phyloP scores from a whole-genome alignment of 2,113 vertebrate species.

The Hemicordylus capensis region DNA sequence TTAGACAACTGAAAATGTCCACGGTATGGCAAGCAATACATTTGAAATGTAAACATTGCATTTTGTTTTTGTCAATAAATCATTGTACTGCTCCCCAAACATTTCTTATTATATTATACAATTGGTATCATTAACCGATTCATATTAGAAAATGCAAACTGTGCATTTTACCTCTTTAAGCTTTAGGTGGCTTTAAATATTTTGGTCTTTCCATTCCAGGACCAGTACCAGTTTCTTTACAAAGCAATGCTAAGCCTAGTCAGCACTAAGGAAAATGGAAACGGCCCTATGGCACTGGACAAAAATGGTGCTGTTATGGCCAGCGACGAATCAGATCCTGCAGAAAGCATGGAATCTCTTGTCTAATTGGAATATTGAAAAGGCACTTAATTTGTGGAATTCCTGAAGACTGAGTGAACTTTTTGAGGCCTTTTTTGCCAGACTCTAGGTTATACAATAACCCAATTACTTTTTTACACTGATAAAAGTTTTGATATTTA shows the following conservation, averaged over 20 bases:
- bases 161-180: background rate
- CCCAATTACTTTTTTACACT: conserved; percentile 99
- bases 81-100: background rate
- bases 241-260: conserved; percentile 94
- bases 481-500: conserved; percentile 99
- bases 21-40: background rate
- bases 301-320: conserved; percentile 86
- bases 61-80: no score
- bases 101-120: background rate
- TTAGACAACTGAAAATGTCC: background rate
- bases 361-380: conserved; percentile 83
- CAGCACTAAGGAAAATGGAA: conserved; percentile 89
- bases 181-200: conserved; percentile 13
- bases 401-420: conserved; percentile 91
- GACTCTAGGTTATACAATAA: conserved; percentile 99
- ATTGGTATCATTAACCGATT: background rate
- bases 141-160: conserved; percentile 4
- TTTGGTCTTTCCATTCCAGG: conserved; percentile 76
- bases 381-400: conserved; percentile 90
- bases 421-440: conserved; percentile 99
- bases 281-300: conserved; percentile 82
- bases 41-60: no score
- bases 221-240: conserved; percentile 95
- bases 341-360: conserved; percentile 93
- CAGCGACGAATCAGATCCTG: conserved; percentile 88